These are phyloP conservation scores for Formica selysi DNA, from an alignment of 1,140 invertebrate genomes.

Conservation along the genomic window DNA sequence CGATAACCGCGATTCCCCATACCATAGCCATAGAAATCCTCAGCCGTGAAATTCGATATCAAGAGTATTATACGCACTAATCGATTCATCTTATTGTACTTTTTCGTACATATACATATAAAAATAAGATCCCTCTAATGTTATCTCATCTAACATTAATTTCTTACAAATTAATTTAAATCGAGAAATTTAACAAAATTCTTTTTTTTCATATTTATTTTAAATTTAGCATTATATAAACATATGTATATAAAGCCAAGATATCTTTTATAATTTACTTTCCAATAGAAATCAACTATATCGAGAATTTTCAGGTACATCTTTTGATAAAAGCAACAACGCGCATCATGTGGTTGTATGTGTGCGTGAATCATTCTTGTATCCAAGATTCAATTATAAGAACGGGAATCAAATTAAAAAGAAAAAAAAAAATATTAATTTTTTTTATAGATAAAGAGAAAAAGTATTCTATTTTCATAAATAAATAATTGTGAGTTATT, in stretches of 20 bases:
- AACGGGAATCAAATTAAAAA: background rate
- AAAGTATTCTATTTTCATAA: background rate
- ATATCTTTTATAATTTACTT: background rate
- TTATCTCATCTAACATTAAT: background rate
- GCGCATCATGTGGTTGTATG: background rate
- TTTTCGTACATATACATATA: background rate
- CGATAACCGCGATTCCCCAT: background rate
- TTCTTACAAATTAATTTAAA: background rate
- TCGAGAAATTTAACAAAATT: background rate
- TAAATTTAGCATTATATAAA: no score
- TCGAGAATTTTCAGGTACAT: background rate
- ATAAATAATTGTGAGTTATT: slow-evolving; percentile 16
- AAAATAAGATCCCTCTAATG: background rate
- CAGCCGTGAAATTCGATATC: background rate
- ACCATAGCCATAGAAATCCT: background rate
- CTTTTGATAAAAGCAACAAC: background rate
- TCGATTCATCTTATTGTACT: background rate
- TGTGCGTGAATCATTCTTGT: background rate
- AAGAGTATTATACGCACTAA: background rate
- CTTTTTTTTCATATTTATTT: background rate
- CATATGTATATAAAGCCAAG: background rate
- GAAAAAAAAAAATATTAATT: background rate
- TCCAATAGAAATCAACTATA: background rate
- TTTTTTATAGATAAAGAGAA: background rate
- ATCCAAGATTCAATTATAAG: slow-evolving; percentile 24